These are phyloP conservation scores for Heloderma charlesbogerti DNA, from an alignment of 2,113 vertebrate species.

Conservation along the genomic window DNA sequence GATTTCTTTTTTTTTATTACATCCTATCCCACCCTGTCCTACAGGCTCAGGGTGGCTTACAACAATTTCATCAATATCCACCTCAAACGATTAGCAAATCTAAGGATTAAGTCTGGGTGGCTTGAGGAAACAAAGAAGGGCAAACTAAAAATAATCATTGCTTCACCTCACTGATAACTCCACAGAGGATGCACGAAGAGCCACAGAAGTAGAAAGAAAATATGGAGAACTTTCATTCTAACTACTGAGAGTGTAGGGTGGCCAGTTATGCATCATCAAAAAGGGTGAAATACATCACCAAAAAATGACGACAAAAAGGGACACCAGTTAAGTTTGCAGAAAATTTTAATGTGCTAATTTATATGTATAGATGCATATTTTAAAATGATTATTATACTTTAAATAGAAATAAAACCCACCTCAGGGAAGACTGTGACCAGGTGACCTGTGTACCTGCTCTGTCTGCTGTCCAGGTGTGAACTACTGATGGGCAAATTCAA, in stretches of 20 bases:
- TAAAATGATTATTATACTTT: neutral
- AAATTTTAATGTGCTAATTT: neutral
- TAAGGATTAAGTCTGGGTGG: neutral
- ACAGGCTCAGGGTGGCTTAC: neutral
- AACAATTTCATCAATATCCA: neutral
- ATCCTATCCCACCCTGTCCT: neutral
- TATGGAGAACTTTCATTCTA: neutral
- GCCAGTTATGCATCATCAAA: neutral
- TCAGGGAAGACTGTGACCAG: too few species aligned
- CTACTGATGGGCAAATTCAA: too few species aligned
- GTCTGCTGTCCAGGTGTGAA: too few species aligned
- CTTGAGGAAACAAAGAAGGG: neutral
- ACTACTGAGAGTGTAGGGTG: neutral
- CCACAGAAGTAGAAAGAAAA: neutral
- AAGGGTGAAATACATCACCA: neutral
- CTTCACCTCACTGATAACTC: neutral
- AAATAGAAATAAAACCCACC: neutral
- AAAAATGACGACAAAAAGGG: neutral
- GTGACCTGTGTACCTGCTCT: too few species aligned
- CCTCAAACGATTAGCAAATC: neutral
- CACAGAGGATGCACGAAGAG: slow-evolving; percentile 5
- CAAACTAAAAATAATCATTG: neutral
- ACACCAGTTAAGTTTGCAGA: too few species aligned
- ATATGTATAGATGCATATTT: neutral
- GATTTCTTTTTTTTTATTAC: neutral